These are phyloP conservation scores for Zenarchopterus dispar DNA, from an alignment of 2,797 vertebrate species.

Conservation along the genomic window DNA sequence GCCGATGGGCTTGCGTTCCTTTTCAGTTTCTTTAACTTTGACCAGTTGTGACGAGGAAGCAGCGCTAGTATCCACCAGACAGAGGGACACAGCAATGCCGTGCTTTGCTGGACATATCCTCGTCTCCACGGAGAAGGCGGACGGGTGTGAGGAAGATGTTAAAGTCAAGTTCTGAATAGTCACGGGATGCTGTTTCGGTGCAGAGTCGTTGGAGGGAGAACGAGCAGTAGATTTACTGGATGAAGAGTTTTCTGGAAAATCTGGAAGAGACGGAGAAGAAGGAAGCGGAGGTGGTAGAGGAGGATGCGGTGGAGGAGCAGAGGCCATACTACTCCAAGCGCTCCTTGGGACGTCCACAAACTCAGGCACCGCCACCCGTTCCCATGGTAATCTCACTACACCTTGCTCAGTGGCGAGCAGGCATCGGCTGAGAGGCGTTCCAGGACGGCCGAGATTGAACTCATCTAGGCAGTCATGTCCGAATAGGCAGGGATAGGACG, in stretches of 20 bases:
- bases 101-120: constrained; percentile 83
- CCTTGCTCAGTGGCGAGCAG: constrained; percentile 86
- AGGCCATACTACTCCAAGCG: constrained; percentile 66
- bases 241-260: constrained; percentile 28
- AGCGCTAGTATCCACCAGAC: constrained; percentile 72
- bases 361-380: constrained; percentile 83
- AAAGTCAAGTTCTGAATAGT: constrained; percentile 42
- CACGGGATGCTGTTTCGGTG: constrained; percentile 23
- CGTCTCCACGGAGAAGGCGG: constrained; percentile 78
- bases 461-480: constrained; percentile 84
- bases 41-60: constrained; percentile 60
- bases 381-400: constrained; percentile 85
- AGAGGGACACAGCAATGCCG: constrained; percentile 83
- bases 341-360: constrained; percentile 76
- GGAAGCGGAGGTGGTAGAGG: constrained; percentile 42
- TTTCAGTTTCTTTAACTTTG: constrained; percentile 73
- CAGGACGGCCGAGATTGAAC: constrained; percentile 76
- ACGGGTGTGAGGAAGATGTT: constrained; percentile 43
- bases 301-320: constrained; percentile 52
- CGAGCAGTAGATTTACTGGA: constrained; percentile 19
- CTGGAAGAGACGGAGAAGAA: constrained; percentile 42
- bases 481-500: constrained; percentile 84
- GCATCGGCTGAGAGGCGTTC: constrained; percentile 82
- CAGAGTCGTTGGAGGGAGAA: constrained; percentile 32
- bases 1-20: constrained; percentile 55